Base-by-base conservation (phyloP, 2,113 vertebrate genomes). In the Orycteropus afer region DNA sequence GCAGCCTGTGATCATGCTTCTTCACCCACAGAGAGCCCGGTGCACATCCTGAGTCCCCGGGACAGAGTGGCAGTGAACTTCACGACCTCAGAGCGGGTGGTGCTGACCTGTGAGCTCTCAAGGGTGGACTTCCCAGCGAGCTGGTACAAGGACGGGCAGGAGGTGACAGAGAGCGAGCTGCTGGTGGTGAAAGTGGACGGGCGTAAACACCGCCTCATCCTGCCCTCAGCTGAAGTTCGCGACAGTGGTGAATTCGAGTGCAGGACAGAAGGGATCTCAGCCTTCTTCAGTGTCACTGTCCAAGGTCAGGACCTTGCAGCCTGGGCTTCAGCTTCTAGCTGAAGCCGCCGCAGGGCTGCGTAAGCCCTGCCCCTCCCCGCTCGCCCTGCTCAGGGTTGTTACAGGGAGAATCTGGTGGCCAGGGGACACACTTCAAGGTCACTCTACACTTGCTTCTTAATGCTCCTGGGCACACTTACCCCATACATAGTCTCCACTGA, bases 171-270 rank as follows among this genome's bases (percentile, higher is more conserved):
- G 59, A 98, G 97, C 0, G 91, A 98, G 86, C 98, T 91, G 13
- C 97, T 99, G 10, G 92, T 98, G 81, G 96, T 99, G 25, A 98
- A 99, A 93, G 97, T 98, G 37, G 99, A 99, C 7, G 99, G 99
- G 0, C 98, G 96, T 6, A 98, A 98, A 92, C 98, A 97, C 94
- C 97, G 97, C 61, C 98, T 99, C 63, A 98, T 99, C 86, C 98
- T 99, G 96, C 99, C 99, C 0, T 98, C 98, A 0, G 99, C 99
- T 2, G 97, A 73, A 1, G 97, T 98, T 6, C 98, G 92, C 97
- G 99, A 99, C 42, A 98, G 99, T 0, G 99, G 99, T 25, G 99
- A 99, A 97, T 99, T 99, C 0, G 99, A 99, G 10, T 99, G 99
- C 11, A 99, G 99, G 29, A 99, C 99, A 0, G 98, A 98, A 1